These are phyloP conservation scores for Lamprologus callipterus DNA, from an alignment of 2,113 vertebrate species.

Conservation along the genomic window DNA sequence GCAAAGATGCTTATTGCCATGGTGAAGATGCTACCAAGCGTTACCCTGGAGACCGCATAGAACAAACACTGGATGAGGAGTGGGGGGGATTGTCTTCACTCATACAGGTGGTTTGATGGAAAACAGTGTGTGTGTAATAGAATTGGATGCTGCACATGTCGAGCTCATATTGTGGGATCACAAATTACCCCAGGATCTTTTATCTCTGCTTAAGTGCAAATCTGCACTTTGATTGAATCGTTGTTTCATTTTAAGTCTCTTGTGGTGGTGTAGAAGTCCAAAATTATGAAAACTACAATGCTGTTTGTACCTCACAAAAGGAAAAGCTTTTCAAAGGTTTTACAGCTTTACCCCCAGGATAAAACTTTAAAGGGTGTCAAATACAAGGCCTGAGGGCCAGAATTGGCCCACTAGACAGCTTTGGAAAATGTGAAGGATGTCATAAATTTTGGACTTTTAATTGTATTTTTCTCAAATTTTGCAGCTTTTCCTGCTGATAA, in stretches of 20 bases:
- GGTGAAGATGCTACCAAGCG: conserved; percentile 42
- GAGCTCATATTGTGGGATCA: neutral
- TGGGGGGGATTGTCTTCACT: neutral
- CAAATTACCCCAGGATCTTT: neutral
- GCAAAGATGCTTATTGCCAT: conserved; percentile 58
- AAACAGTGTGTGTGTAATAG: neutral
- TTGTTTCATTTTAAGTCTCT: neutral
- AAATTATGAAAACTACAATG: neutral
- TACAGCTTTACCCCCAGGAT: neutral
- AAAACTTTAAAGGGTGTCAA: neutral
- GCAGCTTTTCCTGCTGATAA: neutral
- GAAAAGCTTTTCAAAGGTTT: neutral
- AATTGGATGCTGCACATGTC: neutral
- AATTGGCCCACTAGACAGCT: neutral
- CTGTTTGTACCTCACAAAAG: neutral
- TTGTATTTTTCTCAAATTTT: neutral
- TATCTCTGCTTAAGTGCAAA: neutral
- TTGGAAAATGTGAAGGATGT: neutral
- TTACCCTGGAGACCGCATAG: conserved; percentile 43
- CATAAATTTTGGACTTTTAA: neutral
- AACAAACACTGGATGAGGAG: conserved; percentile 9
- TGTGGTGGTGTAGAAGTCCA: neutral
- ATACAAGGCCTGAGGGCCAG: neutral
- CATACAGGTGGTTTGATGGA: conserved; percentile 29
- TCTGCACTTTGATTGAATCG: neutral